Evolutionary conservation across 2,888 invertebrate genomes (phyloP).

Genomic region (Aspidiotus destructor): DNA sequence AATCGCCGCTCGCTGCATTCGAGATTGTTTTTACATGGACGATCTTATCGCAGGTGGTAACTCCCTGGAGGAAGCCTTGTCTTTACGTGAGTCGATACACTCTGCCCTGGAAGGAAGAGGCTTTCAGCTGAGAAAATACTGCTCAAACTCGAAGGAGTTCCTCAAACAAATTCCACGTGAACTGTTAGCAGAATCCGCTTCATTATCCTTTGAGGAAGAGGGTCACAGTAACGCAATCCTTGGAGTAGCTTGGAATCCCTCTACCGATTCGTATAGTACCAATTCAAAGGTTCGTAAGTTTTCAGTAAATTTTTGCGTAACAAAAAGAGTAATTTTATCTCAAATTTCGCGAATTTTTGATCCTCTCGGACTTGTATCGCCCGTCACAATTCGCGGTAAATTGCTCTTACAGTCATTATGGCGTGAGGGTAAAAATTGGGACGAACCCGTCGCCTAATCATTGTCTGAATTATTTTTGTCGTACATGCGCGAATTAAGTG

Average conservation of each 20-base stretch:
- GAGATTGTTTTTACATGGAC: not conserved
- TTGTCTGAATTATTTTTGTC: not conserved
- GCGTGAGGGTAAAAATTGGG: not conserved
- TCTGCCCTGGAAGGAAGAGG: not conserved
- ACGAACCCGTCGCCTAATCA: not conserved
- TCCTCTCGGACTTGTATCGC: slow-evolving; percentile 1
- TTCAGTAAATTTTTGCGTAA: not conserved
- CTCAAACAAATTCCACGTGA: not conserved
- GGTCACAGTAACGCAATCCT: not conserved
- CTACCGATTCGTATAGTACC: not conserved
- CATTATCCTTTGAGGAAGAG: not conserved
- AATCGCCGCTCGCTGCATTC: not conserved
- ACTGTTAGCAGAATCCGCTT: not conserved
- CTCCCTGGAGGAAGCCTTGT: not conserved
- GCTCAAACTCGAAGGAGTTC: not conserved
- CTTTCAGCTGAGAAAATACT: not conserved
- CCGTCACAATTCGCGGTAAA: not conserved
- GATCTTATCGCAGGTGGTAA: slow-evolving; percentile 1
- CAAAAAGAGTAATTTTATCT: slow-evolving; percentile 4
- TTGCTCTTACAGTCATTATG: not conserved
- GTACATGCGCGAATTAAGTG: not conserved
- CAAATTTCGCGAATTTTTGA: slow-evolving; percentile 6
- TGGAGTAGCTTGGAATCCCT: not conserved
- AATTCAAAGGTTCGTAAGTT: not conserved
- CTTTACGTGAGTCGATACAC: not conserved